phyloP scores from a whole-genome alignment of 1,140 invertebrate species.

The Euschistus heros region DNA sequence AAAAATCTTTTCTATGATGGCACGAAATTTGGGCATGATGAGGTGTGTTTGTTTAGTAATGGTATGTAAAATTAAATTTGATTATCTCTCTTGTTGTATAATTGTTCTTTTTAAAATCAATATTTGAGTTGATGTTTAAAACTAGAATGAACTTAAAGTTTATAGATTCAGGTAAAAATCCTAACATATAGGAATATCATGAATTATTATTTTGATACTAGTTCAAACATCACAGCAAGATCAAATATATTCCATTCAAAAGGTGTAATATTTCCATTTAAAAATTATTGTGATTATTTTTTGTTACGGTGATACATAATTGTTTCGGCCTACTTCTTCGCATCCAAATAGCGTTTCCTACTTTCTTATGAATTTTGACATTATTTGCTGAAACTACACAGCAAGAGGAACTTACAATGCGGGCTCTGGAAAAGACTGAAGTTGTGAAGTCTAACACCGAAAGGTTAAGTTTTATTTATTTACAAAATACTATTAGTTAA shows the following conservation, averaged over 20 bases:
- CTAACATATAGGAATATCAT: too few relatives aligned
- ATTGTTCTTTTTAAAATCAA: too few relatives aligned
- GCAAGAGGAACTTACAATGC: constrained; percentile 72
- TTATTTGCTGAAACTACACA: constrained; percentile 68
- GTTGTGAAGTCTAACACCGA: constrained; percentile 77
- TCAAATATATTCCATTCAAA: too few relatives aligned
- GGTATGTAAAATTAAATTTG: constrained; percentile 38
- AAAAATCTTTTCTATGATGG: constrained; percentile 50
- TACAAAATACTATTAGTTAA: not conserved
- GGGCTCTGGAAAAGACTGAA: constrained; percentile 75
- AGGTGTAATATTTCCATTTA: too few relatives aligned
- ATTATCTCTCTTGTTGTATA: too few relatives aligned
- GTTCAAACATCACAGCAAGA: too few relatives aligned
- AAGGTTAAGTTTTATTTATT: constrained; percentile 41
- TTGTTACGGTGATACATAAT: constrained; percentile 51
- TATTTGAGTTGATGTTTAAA: too few relatives aligned
- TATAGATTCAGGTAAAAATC: too few relatives aligned
- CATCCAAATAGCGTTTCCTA: constrained; percentile 64
- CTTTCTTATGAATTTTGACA: constrained; percentile 61
- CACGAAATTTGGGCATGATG: constrained; percentile 60
- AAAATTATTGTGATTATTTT: too few relatives aligned
- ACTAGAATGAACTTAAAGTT: too few relatives aligned
- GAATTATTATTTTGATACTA: too few relatives aligned
- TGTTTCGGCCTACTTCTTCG: constrained; percentile 71
- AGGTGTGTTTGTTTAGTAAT: constrained; percentile 73